Base-by-base conservation (phyloP, 2,888 invertebrate genomes). In the Camponotus fellah region DNA sequence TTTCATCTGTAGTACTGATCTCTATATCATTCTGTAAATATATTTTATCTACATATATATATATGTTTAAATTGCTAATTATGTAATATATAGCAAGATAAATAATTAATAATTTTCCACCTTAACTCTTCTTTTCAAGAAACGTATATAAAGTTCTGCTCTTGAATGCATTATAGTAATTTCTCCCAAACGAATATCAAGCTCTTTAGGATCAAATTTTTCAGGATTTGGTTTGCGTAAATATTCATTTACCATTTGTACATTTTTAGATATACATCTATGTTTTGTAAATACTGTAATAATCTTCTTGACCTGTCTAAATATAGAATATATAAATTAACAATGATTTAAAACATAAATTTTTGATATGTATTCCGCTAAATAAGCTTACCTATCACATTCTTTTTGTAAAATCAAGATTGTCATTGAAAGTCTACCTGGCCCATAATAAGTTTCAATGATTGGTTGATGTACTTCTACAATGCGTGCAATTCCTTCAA, bases 91-190 rank as follows among this genome's bases (percentile, higher is more conserved):
- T 46, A 12, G 3, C 43, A 72, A 17, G n/a, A 76, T n/a, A 37
- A 5, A 56, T 3, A n/a, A 0, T 60, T 3, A 80, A 37, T 17
- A 94, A 95, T 95, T 94, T 60, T 60, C 12, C 2, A 97, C 98
- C 94, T 96, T 96, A 32, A 97, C 95, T 92, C 98, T 96, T 84
- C 98, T 96, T 75, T 96, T 96, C 85, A 99, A 96, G 95, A 99
- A 99, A 89, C 97, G 96, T 91, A 98, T 97, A 95, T 99, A 99
- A 34, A 99, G 95, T 93, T 98, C 98, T n/a, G 98, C 96, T 88
- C 99, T 96, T 0, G 98, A 97, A 95, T 99, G 99, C 95, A 99
- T 97, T 69, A 99, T 96, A 0, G 99, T 98, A 83, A 99, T 96
- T 95, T 99, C 99, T 0, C 97, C 97, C 83, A 99, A 96, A 65